Conservation (phyloP, 2,888 invertebrate species). For the Morinoia aosen region DNA sequence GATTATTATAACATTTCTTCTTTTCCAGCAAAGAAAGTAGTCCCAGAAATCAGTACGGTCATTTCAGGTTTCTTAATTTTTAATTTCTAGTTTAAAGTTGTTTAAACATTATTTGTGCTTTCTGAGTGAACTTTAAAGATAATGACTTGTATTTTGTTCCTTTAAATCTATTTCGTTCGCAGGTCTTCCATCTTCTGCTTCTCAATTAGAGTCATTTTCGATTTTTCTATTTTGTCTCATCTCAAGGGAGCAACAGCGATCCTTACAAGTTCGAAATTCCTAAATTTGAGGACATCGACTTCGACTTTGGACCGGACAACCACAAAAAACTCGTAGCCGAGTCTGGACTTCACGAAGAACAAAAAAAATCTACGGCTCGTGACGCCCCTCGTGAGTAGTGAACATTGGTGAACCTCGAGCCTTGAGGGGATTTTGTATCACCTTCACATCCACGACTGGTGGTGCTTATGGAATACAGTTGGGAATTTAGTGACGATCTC, state of each 20-base stretch:
- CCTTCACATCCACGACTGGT: too few species aligned
- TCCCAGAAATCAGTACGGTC: neutral
- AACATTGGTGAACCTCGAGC: neutral
- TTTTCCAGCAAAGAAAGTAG: neutral
- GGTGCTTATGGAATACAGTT: too few species aligned
- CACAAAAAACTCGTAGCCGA: slow-evolving; percentile 44
- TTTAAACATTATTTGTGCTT: neutral
- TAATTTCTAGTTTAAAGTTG: neutral
- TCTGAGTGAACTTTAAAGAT: neutral
- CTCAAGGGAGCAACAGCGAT: slow-evolving; percentile 46
- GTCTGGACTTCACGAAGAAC: slow-evolving; percentile 38
- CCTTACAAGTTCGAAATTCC: slow-evolving; percentile 54
- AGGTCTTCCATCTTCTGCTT: neutral
- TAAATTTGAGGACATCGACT: slow-evolving; percentile 41
- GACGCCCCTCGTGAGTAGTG: slow-evolving; percentile 5
- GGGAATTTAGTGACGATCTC: too few species aligned
- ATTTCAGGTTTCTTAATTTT: neutral
- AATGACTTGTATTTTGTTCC: neutral
- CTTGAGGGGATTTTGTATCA: too few species aligned
- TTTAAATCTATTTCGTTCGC: neutral
- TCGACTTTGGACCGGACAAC: slow-evolving; percentile 39
- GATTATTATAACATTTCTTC: neutral
- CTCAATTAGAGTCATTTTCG: neutral
- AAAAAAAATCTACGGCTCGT: slow-evolving; percentile 5
- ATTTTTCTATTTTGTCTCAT: neutral